Base-by-base conservation (phyloP, 1,140 invertebrate genomes). In the Cotesia glomerata region DNA sequence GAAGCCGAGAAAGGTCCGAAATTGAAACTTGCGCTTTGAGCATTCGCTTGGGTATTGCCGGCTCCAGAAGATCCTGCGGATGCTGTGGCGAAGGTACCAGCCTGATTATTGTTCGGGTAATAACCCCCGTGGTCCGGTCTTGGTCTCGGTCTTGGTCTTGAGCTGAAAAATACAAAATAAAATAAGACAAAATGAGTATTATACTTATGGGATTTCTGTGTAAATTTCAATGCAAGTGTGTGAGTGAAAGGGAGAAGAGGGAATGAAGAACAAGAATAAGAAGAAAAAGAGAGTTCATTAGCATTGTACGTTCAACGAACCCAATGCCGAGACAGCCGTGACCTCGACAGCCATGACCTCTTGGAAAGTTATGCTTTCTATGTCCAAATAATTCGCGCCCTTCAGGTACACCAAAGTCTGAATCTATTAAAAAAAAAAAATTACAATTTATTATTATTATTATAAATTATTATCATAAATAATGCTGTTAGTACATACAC, bases 11-110 rank as follows among this genome's bases (percentile, higher is more conserved):
- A 81, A 4, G 82, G 82, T 0, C 83, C 82, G 2, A 84, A 34
- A 54, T 68, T 83, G 62, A 84, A 80, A 49, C 63, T 81, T 14
- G 78, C 79, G 32, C 79, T 79, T 8, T 83, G 80, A 9, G 82
- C 77, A 49, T 78, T 79, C 5, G 80, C 75, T 0, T 80, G 71
- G 49, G 76, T 67, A 49, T 13, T 76, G 0, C 75, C 75, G 26
- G 68, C 58, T 35, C 62, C 51, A 34, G 45, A 36, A n/a, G 79
- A 74, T 73, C 81, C 81, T 16, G 81, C 80, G 14, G 78, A 78
- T n/a, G 81, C 81, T 26, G 75, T 72, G 14, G 82, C 81, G 66
- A 81, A 79, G 35, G 81, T 77, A 16, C 74, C 74, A 9, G 58
- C 72, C n/a, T 32, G 65, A 9, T 36, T 35, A 35, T 70, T 73